phyloP scores from a whole-genome alignment of 2,113 vertebrate species.

The Entomyzon cyanotis region DNA sequence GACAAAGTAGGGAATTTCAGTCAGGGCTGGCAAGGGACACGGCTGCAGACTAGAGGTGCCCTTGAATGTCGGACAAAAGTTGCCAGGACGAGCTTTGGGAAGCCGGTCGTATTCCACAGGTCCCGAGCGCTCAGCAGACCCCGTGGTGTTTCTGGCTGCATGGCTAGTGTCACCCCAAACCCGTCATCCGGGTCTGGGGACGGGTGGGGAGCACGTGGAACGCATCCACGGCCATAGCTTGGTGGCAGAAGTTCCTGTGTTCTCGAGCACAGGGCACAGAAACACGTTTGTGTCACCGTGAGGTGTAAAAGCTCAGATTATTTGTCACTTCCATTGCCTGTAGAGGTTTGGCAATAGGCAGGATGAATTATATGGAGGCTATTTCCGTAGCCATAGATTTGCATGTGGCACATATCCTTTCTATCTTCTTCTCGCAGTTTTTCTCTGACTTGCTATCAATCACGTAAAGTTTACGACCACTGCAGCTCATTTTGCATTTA shows the following conservation, averaged over 20 bases:
- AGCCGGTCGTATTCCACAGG: neutral
- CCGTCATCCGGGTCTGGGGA: neutral
- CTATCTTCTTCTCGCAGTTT: neutral
- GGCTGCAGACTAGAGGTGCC: neutral
- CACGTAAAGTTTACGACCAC: constrained; percentile 33
- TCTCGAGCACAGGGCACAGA: neutral
- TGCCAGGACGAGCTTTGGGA: neutral
- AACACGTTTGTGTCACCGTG: neutral
- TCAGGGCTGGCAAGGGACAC: neutral
- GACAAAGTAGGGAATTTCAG: neutral
- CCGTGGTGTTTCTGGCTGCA: neutral
- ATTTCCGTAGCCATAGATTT: constrained; percentile 27
- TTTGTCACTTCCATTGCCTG: constrained; percentile 21
- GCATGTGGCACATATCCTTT: neutral
- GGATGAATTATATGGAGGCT: neutral
- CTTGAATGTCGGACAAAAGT: constrained; percentile 26
- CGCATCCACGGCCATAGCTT: constrained; percentile 35
- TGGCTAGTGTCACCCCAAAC: neutral
- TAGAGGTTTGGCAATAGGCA: neutral
- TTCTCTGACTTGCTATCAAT: constrained; percentile 1
- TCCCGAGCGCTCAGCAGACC: rapidly evolving
- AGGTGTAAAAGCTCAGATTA: constrained; percentile 21
- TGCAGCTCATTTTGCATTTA: constrained; percentile 9
- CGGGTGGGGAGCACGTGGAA: neutral
- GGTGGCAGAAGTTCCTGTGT: neutral